Evolutionary conservation across 2,888 invertebrate genomes (phyloP).

Genomic region (Litoditis marina): DNA sequence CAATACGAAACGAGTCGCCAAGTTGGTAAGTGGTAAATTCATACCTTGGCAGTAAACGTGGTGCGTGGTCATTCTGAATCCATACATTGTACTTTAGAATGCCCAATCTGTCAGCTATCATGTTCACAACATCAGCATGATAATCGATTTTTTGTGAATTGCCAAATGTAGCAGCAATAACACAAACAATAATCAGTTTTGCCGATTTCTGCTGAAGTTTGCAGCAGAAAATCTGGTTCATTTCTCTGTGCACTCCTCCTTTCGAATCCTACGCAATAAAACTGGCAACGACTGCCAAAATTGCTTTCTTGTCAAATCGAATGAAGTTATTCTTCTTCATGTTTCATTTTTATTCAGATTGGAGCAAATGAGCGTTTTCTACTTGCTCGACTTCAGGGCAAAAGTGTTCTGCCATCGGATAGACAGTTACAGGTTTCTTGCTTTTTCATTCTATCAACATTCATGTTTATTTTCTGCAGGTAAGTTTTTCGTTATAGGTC

Average conservation of each 20-base stretch:
- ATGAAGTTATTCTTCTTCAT: background rate
- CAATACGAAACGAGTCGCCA: constrained; percentile 81
- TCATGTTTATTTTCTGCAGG: no score
- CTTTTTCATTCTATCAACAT: background rate
- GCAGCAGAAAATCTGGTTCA: no score
- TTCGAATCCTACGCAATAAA: background rate
- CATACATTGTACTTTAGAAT: background rate
- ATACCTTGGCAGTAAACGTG: no score
- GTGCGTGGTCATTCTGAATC: no score
- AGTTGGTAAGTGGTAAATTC: constrained; percentile 72
- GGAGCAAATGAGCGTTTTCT: constrained; percentile 85
- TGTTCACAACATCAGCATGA: no score
- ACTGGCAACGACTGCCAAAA: background rate
- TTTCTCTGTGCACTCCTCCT: no score
- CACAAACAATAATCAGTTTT: no score
- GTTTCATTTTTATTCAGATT: constrained; percentile 64
- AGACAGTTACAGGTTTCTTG: constrained; percentile 25
- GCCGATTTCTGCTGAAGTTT: no score
- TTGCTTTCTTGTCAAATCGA: background rate
- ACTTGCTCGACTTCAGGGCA: constrained; percentile 66
- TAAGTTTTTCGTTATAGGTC: no score
- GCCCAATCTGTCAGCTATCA: no score
- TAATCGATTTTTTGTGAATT: no score
- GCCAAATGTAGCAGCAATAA: no score
- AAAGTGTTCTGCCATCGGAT: constrained; percentile 13